Percentiles rank a stretch among this genome's conserved stretches.
Evolutionary conservation across 2,113 vertebrate species (phyloP).

Genomic region (Aegithalos caudatus): DNA sequence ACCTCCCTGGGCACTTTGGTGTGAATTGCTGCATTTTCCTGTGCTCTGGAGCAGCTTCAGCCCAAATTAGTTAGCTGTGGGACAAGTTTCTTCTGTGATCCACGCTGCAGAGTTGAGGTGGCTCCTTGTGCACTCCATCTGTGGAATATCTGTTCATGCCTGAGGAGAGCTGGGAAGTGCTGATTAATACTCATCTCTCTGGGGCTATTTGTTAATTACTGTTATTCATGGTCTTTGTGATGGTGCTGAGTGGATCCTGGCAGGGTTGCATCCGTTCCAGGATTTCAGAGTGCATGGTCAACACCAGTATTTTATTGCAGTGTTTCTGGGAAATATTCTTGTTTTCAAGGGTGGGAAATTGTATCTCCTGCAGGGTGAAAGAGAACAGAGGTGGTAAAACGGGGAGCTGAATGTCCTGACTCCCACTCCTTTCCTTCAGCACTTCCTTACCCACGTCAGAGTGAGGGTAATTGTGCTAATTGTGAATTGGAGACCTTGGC

Average conservation of each 20-base stretch:
- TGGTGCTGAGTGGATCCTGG: neutral
- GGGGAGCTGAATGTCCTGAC: constrained; percentile 3
- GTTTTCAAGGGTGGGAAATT: neutral
- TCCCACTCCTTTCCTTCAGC: neutral
- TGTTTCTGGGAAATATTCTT: neutral
- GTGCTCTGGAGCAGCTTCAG: neutral
- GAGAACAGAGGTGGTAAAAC: neutral
- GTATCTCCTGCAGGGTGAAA: neutral
- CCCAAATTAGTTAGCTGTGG: neutral
- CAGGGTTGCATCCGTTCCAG: neutral
- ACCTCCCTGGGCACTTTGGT: neutral
- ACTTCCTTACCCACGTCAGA: neutral
- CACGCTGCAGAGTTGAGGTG: neutral
- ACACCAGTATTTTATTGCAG: neutral
- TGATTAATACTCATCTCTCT: neutral
- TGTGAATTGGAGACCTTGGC: neutral
- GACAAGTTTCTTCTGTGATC: neutral
- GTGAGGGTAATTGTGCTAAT: neutral
- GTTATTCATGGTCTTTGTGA: neutral
- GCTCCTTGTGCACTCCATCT: neutral
- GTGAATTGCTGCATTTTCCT: neutral
- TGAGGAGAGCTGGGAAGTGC: neutral
- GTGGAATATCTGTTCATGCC: neutral
- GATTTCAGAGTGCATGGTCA: neutral
- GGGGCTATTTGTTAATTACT: neutral